A percentile compares a stretch with the other conserved stretches of the same genome.
Conservation (phyloP, 2,113 vertebrate genomes). For the Irena cyanogastra region DNA sequence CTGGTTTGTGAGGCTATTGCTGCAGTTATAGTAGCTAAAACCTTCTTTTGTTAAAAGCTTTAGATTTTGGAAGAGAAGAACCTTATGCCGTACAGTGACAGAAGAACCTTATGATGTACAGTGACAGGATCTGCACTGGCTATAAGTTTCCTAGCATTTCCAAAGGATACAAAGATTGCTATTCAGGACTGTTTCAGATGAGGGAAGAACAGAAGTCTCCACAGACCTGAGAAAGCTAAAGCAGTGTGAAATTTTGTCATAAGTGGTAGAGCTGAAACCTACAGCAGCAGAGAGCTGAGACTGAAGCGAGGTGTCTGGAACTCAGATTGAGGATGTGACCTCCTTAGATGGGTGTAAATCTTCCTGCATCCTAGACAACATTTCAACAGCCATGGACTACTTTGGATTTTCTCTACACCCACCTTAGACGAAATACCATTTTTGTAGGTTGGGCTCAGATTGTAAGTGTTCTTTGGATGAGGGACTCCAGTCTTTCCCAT, state of each 20-base stretch:
- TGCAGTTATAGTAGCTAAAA: background rate
- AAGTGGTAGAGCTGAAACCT: background rate
- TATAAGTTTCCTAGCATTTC: background rate
- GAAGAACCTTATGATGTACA: no score
- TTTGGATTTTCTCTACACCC: background rate
- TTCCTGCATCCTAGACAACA: background rate
- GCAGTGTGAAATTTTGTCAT: background rate
- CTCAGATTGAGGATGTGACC: background rate
- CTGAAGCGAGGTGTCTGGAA: background rate
- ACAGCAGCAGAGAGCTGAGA: background rate
- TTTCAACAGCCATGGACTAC: background rate
- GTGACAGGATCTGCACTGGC: background rate
- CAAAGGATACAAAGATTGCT: background rate
- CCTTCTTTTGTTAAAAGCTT: background rate
- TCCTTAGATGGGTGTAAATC: background rate
- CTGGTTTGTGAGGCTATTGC: background rate
- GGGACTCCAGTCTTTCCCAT: background rate
- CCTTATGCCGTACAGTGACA: rapidly evolving
- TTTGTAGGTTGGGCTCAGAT: background rate
- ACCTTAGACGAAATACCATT: background rate
- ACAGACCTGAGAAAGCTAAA: background rate
- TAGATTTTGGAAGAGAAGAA: background rate
- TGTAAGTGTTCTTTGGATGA: background rate
- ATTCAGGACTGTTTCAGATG: background rate
- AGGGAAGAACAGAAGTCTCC: background rate